These are phyloP conservation scores for Epizoanthus rinbou DNA, from an alignment of 92 coral and sea anemone genomes.

Conservation along the genomic window DNA sequence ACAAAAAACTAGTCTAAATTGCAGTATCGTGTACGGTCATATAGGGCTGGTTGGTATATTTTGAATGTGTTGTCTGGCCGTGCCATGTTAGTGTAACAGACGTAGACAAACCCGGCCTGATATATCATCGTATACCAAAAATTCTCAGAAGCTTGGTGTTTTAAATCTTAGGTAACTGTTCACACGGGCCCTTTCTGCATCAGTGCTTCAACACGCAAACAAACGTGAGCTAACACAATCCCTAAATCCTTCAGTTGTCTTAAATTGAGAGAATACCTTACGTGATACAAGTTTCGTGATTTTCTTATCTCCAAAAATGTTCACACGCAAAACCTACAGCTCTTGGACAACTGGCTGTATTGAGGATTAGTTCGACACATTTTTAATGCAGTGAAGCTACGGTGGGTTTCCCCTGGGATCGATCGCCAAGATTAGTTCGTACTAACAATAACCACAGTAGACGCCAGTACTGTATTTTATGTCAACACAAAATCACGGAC, in stretches of 20 bases:
- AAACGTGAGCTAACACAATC: constrained; percentile 21
- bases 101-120: too few species aligned
- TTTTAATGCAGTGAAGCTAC: background rate
- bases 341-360: background rate
- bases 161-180: background rate
- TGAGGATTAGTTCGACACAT: background rate
- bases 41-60: too few species aligned
- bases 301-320: background rate
- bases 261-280: background rate
- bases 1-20: too few species aligned
- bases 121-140: too few species aligned
- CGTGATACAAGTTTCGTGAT: background rate
- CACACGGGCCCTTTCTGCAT: constrained; percentile 27
- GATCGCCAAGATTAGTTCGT: background rate
- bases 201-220: constrained; percentile 42
- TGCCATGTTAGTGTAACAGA: too few species aligned
- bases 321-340: too few species aligned
- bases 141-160: background rate
- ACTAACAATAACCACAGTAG: background rate
- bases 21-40: too few species aligned
- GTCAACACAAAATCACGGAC: background rate
- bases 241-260: constrained; percentile 18
- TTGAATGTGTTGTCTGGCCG: too few species aligned
- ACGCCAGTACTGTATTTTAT: background rate
- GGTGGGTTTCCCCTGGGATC: constrained; percentile 31